Evolutionary conservation across 2,113 vertebrate genomes (phyloP).

Genomic region (Oreotragus oreotragus): DNA sequence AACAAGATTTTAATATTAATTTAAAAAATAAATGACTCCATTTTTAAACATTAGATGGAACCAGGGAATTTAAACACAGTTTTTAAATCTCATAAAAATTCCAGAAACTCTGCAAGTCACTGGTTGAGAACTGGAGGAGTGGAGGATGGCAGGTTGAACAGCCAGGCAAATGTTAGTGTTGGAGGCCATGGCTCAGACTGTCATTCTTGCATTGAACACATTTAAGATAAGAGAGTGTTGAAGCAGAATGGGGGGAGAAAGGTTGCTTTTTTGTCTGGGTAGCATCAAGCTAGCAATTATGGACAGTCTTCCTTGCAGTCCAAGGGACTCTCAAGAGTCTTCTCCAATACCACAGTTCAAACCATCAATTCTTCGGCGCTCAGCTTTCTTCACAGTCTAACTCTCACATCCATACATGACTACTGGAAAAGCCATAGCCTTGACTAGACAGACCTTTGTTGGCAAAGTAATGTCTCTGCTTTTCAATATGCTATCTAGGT

Average conservation of each 20-base stretch:
- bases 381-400: too few species aligned
- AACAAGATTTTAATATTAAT: slow-evolving; percentile 40
- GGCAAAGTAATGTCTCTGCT: too few species aligned
- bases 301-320: neutral
- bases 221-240: neutral
- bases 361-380: too few species aligned
- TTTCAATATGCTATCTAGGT: too few species aligned
- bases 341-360: too few species aligned
- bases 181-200: neutral
- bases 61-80: neutral
- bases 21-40: neutral
- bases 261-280: neutral
- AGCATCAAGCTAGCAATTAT: neutral
- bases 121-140: neutral
- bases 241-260: neutral
- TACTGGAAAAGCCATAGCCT: too few species aligned
- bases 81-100: neutral
- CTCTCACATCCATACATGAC: too few species aligned
- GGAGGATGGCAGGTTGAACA: neutral
- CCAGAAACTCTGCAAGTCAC: neutral
- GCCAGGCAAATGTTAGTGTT: neutral
- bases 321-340: too few species aligned
- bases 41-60: neutral
- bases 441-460: too few species aligned
- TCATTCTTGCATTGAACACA: neutral